Conservation (phyloP, 2,888 invertebrate species). For the Mamestra brassicae region DNA sequence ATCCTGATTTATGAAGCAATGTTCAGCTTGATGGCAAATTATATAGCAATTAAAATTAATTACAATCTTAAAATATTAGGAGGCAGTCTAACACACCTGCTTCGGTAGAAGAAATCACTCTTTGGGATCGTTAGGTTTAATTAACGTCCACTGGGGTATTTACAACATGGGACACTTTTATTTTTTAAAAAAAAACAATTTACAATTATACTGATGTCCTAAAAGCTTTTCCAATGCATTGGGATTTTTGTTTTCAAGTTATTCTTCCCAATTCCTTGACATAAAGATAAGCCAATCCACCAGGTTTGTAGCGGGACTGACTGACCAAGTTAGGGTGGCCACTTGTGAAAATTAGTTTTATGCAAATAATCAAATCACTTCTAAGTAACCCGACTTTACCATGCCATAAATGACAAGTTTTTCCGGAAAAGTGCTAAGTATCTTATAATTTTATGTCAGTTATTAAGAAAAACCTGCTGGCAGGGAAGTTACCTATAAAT, state of each 20-base stretch:
- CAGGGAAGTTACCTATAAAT: constrained; percentile 5
- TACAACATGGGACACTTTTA: too few species aligned
- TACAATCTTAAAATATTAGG: constrained; percentile 56
- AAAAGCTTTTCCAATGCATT: too few species aligned
- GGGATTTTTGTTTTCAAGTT: too few species aligned
- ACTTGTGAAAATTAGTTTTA: neutral
- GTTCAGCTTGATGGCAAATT: constrained; percentile 63
- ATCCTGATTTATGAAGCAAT: constrained; percentile 73
- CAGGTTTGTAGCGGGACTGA: neutral
- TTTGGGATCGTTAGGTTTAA: constrained; percentile 6
- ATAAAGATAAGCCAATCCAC: neutral
- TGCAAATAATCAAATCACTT: neutral
- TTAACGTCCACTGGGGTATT: neutral
- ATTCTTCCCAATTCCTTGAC: neutral
- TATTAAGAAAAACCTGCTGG: neutral
- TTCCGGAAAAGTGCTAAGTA: neutral
- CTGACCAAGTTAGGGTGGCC: neutral
- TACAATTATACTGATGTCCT: neutral
- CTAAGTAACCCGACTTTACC: too few species aligned
- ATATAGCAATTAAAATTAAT: constrained; percentile 64
- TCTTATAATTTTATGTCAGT: neutral
- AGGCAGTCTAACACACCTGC: constrained; percentile 30
- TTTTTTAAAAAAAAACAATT: too few species aligned
- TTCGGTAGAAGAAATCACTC: constrained; percentile 20
- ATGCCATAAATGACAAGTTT: too few species aligned